Conservation (phyloP, 2,797 vertebrate species). For the Gallirallus australis region DNA sequence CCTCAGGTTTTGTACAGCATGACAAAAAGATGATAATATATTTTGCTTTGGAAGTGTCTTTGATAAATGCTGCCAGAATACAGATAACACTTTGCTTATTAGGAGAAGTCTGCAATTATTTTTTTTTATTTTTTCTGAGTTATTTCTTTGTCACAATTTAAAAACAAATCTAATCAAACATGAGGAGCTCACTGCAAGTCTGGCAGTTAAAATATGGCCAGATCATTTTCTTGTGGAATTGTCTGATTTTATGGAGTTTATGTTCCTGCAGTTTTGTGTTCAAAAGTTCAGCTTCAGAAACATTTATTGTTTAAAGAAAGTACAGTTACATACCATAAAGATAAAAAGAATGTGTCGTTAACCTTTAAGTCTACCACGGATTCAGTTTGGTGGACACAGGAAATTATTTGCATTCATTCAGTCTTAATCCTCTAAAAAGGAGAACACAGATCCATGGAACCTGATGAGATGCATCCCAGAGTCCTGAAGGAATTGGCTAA, state of each 20-base stretch:
- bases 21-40: background rate
- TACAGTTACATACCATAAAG: background rate
- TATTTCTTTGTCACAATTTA: background rate
- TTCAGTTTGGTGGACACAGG: background rate
- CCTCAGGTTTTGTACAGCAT: background rate
- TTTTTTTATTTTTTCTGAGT: background rate
- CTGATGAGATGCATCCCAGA: too few species aligned
- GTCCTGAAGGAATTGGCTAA: too few species aligned
- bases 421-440: background rate
- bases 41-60: background rate
- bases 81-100: background rate
- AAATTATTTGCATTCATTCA: background rate
- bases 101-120: background rate
- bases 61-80: background rate
- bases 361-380: background rate
- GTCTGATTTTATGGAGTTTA: background rate
- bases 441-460: too few species aligned
- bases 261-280: background rate
- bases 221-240: background rate
- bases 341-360: background rate
- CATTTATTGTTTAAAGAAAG: background rate
- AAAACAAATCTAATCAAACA: background rate
- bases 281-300: background rate
- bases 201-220: background rate
- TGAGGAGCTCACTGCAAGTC: background rate